Evolutionary conservation across 2,113 vertebrate genomes (phyloP), one percentile per base, ranked within the genome.

Genomic region (Heterotilapia buettikoferi): DNA sequence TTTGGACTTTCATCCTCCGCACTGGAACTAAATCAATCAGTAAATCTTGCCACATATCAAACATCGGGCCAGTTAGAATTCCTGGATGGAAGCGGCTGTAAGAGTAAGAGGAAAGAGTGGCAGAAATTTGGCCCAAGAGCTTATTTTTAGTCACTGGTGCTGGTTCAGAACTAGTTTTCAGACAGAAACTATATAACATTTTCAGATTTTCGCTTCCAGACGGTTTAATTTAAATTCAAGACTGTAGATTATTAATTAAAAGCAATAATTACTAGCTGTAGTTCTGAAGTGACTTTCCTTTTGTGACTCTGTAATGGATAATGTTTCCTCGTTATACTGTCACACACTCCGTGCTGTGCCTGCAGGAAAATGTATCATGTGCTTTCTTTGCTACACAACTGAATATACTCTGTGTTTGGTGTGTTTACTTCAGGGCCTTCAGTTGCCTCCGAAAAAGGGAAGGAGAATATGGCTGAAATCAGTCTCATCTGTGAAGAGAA

Each of bases 401-500:
- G n/a, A 63, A 7, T 29, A 5, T 45, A 5, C 61, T 66, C 11
- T 82, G 33, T 87, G 61, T 89, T 57, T 76, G 54, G 33, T 85
- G 45, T 40, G 63, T 80, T 68, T 79, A 3, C 33, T 36, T 78
- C 43, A 95, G 94, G 92, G 83, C 79, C 87, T 12, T 57, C 89
- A 3, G 33, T 57, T 24, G 61, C 89, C 12, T 89, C 94, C 5
- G 95, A 96, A n/a, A 84, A 56, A 80, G 93, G 54, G 86, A 96
- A 90, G 56, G 96, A 96, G 19, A 93, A 33, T 1, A 73, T 84
- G 36, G 52, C 92, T 1, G 95, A 97, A 4, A 88, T 96, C 82
- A 97, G 94, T 73, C 86, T 97, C 26, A 97, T 97, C 88, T 97
- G 95, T 36, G 97, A 98, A 40, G 98, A 98, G 87, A 97, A 98